These are phyloP conservation scores for Campylorhamphus procurvoides DNA, from an alignment of 2,113 vertebrate genomes.

Conservation along the genomic window DNA sequence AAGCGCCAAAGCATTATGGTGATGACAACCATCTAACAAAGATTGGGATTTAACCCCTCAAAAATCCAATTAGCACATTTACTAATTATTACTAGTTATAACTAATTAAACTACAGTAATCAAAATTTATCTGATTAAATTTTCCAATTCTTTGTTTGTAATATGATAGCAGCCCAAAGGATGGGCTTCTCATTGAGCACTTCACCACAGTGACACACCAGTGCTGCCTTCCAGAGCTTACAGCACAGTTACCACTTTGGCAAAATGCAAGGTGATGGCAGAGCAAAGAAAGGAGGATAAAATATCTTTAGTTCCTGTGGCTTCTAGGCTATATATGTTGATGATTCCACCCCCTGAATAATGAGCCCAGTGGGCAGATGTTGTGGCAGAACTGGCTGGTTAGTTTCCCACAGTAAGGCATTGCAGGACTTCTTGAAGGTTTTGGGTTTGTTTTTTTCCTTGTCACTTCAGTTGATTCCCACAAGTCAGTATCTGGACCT, in stretches of 20 bases:
- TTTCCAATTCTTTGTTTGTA: background rate
- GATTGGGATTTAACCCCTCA: constrained; percentile 29
- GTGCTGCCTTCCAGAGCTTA: background rate
- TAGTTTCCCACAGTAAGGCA: background rate
- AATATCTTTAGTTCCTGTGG: background rate
- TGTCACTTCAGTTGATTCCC: background rate
- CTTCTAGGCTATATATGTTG: background rate
- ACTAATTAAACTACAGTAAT: constrained; percentile 65
- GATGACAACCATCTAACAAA: background rate
- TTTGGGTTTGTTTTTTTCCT: background rate
- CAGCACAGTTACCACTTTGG: background rate
- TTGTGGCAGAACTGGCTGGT: background rate
- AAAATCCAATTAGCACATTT: constrained; percentile 54
- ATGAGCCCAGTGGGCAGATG: background rate
- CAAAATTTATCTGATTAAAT: constrained; percentile 26
- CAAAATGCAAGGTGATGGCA: background rate
- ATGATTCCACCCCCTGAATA: background rate
- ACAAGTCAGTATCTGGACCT: background rate
- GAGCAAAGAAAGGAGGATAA: background rate
- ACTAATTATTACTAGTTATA: constrained; percentile 59
- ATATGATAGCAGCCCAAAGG: background rate
- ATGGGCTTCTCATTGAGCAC: background rate
- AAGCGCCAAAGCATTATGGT: background rate
- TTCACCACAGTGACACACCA: background rate
- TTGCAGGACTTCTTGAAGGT: background rate